Evolutionary conservation across 2,113 vertebrate genomes (phyloP).

Genomic region (Colistium nudipinnis): DNA sequence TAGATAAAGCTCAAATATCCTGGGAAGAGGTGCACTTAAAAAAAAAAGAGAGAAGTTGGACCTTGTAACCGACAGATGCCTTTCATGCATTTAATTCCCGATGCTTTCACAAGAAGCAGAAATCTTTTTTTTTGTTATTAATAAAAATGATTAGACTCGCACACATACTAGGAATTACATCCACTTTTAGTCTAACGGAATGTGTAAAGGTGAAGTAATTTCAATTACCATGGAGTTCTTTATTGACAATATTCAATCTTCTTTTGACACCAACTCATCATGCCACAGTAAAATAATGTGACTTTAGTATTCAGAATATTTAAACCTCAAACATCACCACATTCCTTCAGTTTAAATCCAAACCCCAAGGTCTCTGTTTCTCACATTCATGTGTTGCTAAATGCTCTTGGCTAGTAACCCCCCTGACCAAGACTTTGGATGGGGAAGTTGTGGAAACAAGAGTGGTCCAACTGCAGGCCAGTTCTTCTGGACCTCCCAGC

Average conservation of each 20-base stretch:
- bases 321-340: constrained; percentile 1
- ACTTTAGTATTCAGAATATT: too few species aligned
- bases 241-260: neutral
- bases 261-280: neutral
- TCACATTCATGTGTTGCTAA: constrained; percentile 15
- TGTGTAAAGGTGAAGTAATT: constrained; percentile 12
- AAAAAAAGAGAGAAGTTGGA: constrained; percentile 11
- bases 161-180: constrained; percentile 16
- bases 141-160: neutral
- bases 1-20: constrained; percentile 41
- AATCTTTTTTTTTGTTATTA: constrained; percentile 13
- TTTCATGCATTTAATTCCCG: constrained; percentile 39
- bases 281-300: neutral
- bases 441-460: constrained; percentile 48
- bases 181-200: constrained; percentile 17
- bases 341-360: constrained; percentile 19
- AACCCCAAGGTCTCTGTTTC: constrained; percentile 1
- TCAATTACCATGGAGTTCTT: neutral
- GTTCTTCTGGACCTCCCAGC: constrained; percentile 70
- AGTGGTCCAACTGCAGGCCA: constrained; percentile 38
- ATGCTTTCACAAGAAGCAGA: constrained; percentile 8
- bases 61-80: constrained; percentile 35
- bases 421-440: neutral
- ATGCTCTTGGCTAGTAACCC: constrained; percentile 2
- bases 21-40: neutral